phyloP scores from a whole-genome alignment of 2,113 vertebrate genomes.

The Cyprinodon tularosa region DNA sequence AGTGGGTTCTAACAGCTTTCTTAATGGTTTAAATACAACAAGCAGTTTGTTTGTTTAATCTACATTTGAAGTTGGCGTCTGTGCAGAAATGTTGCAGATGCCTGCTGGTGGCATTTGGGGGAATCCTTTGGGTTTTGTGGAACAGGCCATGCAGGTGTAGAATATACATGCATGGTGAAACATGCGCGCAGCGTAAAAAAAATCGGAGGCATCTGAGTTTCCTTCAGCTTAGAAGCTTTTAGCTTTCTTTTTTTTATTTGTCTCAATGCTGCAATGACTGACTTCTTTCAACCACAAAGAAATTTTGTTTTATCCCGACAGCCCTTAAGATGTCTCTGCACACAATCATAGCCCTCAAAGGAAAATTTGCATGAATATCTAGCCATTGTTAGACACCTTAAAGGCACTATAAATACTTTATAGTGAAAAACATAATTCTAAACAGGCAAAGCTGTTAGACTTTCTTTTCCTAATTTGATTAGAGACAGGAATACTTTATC shows the following conservation, averaged over 20 bases:
- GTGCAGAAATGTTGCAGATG: constrained; percentile 54
- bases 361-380: constrained; percentile 64
- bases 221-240: constrained; percentile 13
- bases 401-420: constrained; percentile 70
- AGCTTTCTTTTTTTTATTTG: constrained; percentile 18
- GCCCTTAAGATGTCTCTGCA: constrained; percentile 57
- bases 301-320: constrained; percentile 34
- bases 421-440: constrained; percentile 53
- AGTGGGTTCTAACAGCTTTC: constrained; percentile 17
- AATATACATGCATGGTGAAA: constrained; percentile 21
- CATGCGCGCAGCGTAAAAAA: constrained; percentile 26
- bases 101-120: constrained; percentile 53
- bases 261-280: constrained; percentile 11
- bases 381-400: constrained; percentile 49
- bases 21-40: constrained; percentile 27
- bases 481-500: constrained; percentile 16
- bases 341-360: constrained; percentile 65
- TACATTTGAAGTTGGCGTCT: constrained; percentile 15
- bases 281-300: constrained; percentile 35
- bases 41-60: constrained; percentile 33
- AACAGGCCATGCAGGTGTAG: constrained; percentile 61
- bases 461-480: constrained; percentile 51
- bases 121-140: constrained; percentile 54
- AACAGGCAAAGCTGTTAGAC: constrained; percentile 56
- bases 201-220: constrained; percentile 11